phyloP scores from a whole-genome alignment of 2,113 vertebrate genomes.

The Pycnonotus jocosus region DNA sequence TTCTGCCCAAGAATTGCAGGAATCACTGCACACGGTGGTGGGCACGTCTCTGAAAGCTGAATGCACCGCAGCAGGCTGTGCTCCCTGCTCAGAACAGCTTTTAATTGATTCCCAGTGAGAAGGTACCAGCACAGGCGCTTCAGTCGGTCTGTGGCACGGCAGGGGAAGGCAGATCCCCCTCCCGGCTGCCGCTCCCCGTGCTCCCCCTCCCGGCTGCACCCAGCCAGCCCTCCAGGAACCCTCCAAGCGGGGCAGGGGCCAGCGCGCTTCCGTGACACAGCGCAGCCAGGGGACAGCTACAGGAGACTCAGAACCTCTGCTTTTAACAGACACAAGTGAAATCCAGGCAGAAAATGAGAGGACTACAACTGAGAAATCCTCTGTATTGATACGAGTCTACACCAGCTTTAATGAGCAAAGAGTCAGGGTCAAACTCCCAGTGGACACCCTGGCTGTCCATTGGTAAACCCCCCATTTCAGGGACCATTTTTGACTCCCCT shows the following conservation, averaged over 20 bases:
- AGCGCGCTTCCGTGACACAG: accelerated
- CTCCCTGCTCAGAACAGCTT: not conserved
- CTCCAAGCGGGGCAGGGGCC: accelerated
- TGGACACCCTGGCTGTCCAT: not conserved
- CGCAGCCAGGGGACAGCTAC: not conserved
- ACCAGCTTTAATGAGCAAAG: not conserved
- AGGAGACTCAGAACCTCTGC: not conserved
- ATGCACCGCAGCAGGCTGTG: not conserved
- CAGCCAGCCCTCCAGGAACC: not conserved
- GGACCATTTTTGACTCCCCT: not conserved
- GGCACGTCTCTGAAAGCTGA: not conserved
- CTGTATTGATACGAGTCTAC: accelerated
- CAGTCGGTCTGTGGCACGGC: accelerated
- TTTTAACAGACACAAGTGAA: not conserved
- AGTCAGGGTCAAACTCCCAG: not conserved
- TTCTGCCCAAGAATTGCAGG: not conserved
- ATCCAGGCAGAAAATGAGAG: not conserved
- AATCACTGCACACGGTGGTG: accelerated
- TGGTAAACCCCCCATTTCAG: not conserved
- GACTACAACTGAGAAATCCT: not conserved
- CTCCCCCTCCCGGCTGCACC: not conserved
- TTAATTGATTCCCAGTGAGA: accelerated
- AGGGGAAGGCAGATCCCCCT: not conserved
- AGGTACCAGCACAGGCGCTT: not conserved
- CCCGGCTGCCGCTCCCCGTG: not conserved